These are phyloP conservation scores for Chaetura pelagica DNA, from an alignment of 2,113 vertebrate genomes.

Conservation along the genomic window DNA sequence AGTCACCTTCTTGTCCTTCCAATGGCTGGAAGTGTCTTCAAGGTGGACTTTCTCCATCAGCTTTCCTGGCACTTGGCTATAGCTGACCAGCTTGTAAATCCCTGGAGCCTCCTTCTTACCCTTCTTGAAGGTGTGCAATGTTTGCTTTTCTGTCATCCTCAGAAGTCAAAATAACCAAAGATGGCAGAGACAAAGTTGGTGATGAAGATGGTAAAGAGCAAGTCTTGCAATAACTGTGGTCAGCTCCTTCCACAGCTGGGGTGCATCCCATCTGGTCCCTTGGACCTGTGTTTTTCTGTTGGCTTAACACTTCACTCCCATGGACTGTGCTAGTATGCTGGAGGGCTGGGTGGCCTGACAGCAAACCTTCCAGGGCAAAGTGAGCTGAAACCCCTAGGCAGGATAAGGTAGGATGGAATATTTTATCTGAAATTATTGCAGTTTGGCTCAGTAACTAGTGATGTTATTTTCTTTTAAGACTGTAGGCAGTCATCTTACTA, in stretches of 20 bases:
- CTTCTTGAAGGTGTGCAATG: not conserved
- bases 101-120: not conserved
- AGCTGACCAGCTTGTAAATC: not conserved
- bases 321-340: accelerated
- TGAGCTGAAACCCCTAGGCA: not conserved
- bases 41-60: not conserved
- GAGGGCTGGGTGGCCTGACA: not conserved
- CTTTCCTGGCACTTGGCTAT: not conserved
- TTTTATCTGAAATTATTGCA: not conserved
- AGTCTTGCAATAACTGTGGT: not conserved
- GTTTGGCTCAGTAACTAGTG: not conserved
- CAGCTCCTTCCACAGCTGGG: not conserved
- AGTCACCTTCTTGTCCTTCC: not conserved
- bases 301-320: not conserved
- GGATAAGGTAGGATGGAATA: not conserved
- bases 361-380: not conserved
- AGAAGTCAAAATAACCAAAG: not conserved
- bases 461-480: constrained; percentile 18
- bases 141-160: not conserved
- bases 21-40: not conserved
- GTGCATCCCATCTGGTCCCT: not conserved
- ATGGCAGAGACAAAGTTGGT: not conserved
- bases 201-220: not conserved
- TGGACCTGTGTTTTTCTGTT: not conserved
- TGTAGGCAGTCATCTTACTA: constrained; percentile 47